phyloP scores from a whole-genome alignment of 2,888 invertebrate genomes.

The Eristalis arbustorum region DNA sequence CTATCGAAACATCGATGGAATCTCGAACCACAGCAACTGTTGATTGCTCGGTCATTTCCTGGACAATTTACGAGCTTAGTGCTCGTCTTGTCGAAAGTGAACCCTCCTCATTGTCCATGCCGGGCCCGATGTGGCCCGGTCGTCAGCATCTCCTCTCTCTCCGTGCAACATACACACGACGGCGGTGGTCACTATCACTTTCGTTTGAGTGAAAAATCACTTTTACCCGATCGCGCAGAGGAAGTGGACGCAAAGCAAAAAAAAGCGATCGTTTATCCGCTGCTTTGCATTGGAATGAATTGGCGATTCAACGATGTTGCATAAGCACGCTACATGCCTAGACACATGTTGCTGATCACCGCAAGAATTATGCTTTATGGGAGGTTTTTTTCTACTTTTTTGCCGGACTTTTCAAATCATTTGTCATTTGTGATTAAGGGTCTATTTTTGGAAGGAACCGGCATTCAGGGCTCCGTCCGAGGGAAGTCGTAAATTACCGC shows the following conservation, averaged over 20 bases:
- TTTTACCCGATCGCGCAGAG: conserved; percentile 35
- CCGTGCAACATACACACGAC: not conserved
- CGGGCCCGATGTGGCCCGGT: conserved; percentile 11
- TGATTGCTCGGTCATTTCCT: conserved; percentile 52
- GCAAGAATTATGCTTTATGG: conserved; percentile 2
- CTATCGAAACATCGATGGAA: not conserved
- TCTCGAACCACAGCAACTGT: not conserved
- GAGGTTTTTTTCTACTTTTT: not conserved
- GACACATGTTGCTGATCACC: conserved; percentile 27
- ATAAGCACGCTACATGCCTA: not conserved
- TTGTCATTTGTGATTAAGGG: not conserved
- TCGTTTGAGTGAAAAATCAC: conserved; percentile 52
- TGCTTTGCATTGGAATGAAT: conserved; percentile 8
- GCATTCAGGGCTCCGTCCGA: conserved; percentile 10
- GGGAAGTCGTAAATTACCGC: conserved; percentile 16
- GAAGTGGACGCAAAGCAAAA: conserved; percentile 28
- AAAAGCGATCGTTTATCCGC: conserved; percentile 32
- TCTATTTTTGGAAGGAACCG: conserved; percentile 6
- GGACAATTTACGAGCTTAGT: conserved; percentile 47
- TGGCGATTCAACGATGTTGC: not conserved
- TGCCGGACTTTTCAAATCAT: not conserved
- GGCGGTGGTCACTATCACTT: conserved; percentile 55
- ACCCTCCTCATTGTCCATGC: conserved; percentile 54
- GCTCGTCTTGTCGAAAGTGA: conserved; percentile 18
- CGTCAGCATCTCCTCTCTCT: conserved; percentile 4